These are phyloP conservation scores for Pedetes capensis DNA, from an alignment of 2,113 vertebrate species.

Conservation along the genomic window DNA sequence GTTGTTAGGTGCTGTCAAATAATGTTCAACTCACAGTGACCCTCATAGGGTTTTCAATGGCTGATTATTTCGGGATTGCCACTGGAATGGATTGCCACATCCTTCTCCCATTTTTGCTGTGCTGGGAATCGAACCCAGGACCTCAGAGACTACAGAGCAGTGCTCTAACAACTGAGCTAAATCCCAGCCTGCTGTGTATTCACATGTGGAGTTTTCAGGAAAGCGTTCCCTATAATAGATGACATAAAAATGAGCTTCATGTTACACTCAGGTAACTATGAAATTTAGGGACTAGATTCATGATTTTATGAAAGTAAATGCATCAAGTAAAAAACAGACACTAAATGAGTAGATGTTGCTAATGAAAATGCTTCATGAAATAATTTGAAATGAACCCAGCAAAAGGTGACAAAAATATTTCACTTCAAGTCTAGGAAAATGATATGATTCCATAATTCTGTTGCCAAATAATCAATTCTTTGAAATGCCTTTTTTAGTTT, in stretches of 20 bases:
- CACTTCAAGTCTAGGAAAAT: neutral
- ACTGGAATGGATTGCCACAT: too few relatives aligned
- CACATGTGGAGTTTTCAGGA: neutral
- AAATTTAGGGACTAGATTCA: slow-evolving; percentile 31
- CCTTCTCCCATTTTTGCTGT: too few relatives aligned
- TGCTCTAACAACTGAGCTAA: too few relatives aligned
- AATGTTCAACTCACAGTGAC: too few relatives aligned
- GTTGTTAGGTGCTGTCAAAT: too few relatives aligned
- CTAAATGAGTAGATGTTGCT: neutral
- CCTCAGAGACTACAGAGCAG: too few relatives aligned
- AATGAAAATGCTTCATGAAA: neutral
- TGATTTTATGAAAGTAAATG: slow-evolving; percentile 28
- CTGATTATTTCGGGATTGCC: too few relatives aligned
- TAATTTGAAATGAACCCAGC: neutral
- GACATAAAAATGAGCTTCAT: slow-evolving; percentile 30
- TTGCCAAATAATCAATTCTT: neutral
- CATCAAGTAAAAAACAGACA: neutral
- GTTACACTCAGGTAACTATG: slow-evolving; percentile 14
- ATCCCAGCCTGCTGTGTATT: neutral
- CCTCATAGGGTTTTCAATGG: too few relatives aligned
- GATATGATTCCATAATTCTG: neutral
- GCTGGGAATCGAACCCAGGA: too few relatives aligned
- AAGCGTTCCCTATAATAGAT: neutral
- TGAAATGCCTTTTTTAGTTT: neutral
- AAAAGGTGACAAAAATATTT: slow-evolving; percentile 14